Conservation (phyloP, 2,888 invertebrate species). For the Chymomyza caudatula region DNA sequence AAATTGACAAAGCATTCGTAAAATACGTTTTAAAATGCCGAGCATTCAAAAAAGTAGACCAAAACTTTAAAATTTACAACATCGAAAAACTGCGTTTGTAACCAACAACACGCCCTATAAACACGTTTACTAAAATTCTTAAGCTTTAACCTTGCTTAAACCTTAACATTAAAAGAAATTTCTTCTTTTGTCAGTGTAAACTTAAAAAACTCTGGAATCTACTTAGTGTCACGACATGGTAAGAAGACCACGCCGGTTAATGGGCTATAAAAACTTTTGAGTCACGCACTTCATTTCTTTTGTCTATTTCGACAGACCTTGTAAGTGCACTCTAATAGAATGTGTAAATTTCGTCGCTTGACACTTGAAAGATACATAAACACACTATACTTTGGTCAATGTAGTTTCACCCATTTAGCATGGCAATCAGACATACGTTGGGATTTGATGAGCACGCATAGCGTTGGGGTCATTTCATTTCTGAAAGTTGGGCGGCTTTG, state of each 20-base stretch:
- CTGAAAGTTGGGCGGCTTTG: conserved; percentile 48
- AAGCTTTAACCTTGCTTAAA: background rate
- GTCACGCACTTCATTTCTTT: conserved; percentile 53
- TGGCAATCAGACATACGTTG: conserved; percentile 53
- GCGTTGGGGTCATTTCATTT: conserved; percentile 56
- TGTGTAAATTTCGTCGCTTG: conserved; percentile 50
- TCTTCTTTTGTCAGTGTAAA: background rate
- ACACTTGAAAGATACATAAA: conserved; percentile 9
- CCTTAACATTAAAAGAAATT: background rate
- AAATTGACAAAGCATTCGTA: too few relatives aligned
- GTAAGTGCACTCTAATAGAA: conserved; percentile 31
- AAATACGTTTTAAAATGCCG: too few relatives aligned
- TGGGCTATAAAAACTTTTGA: background rate
- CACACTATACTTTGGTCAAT: conserved; percentile 6
- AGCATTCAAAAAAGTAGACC: background rate
- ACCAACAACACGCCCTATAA: background rate
- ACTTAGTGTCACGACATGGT: background rate
- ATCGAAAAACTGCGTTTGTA: background rate
- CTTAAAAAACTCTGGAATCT: background rate
- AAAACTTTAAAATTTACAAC: background rate
- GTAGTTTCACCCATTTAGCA: conserved; percentile 58
- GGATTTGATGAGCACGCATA: conserved; percentile 31
- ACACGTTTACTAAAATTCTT: background rate
- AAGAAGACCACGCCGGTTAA: background rate
- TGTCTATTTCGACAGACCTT: background rate